phyloP scores from a whole-genome alignment of 2,797 vertebrate species.

The Diplodus sargus region DNA sequence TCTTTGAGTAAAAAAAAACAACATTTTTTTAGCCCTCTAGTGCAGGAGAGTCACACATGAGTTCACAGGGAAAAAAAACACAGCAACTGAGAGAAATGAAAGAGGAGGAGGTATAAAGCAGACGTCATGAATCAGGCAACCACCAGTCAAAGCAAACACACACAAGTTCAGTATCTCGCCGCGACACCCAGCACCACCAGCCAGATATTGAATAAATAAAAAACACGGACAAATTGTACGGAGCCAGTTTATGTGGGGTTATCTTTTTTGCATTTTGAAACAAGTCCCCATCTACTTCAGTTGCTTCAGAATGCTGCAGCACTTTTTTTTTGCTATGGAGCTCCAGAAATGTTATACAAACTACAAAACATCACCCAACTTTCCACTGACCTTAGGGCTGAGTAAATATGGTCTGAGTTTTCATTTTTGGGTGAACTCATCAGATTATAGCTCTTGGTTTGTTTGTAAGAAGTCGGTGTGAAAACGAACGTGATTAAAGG shows the following conservation, averaged over 20 bases:
- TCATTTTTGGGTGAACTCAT: background rate
- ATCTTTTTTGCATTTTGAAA: too few relatives aligned
- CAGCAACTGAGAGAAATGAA: constrained; percentile 8
- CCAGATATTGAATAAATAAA: background rate
- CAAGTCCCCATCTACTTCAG: too few relatives aligned
- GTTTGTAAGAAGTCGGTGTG: background rate
- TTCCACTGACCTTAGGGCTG: too few relatives aligned
- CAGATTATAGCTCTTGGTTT: background rate
- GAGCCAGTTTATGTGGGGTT: too few relatives aligned
- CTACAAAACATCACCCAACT: too few relatives aligned
- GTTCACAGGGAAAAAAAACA: constrained; percentile 12
- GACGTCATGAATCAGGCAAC: constrained; percentile 12
- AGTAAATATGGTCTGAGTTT: too few relatives aligned
- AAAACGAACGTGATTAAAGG: background rate
- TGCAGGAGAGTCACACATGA: constrained; percentile 6
- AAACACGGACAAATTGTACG: too few relatives aligned
- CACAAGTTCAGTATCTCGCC: background rate
- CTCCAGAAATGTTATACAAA: too few relatives aligned
- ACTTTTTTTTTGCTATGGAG: too few relatives aligned
- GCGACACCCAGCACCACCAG: background rate
- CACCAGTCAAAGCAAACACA: constrained; percentile 36
- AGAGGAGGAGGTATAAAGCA: background rate
- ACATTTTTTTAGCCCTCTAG: background rate
- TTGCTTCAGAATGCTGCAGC: too few relatives aligned
- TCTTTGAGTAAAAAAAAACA: constrained; percentile 33